Evolutionary conservation across 2,797 vertebrate species (phyloP), one percentile per base, ranked within the genome.

Genomic region (Diceros bicornis): DNA sequence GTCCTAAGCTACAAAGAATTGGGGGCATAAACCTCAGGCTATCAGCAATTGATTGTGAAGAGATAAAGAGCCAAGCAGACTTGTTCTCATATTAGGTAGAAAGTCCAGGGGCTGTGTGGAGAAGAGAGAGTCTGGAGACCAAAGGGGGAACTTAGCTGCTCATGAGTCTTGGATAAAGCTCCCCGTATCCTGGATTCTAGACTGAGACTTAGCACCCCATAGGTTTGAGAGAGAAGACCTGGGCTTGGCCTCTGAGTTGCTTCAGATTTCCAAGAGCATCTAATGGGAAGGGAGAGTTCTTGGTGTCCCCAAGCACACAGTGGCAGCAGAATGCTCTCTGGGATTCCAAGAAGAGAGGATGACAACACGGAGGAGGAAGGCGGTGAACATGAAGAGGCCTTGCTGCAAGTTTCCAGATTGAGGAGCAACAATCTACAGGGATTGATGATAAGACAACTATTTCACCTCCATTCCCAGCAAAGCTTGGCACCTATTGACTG

Each of bases 401-500:
- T 34, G 18, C 11, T n/a, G 41, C 1, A 1, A 9, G 10, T 27
- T 77, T 90, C 37, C 27, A 75, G 61, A 89, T 55, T 34, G 27
- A 77, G 27, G 2, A 71, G 10, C 4, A 89, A 4, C 12, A 13
- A 6, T 75, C 62, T 27, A 6, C 34, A 16, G 18, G 47, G 17
- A 75, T 0, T 4, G 14, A 2, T 75, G n/a, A 20, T 7, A 18
- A 6, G 18, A 44, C 1, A 6, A 5, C 0, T 1, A 1, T 62
- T 55, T 62, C 21, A 34, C n/a, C 10, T 21, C 20, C 16, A 50
- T 69, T 18, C 34, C 37, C 47, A 52, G 89, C 34, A 50, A 41
- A 82, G 0, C 55, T 5, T 69, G 37, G 12, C 20, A 13, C 86
- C 47, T 50, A 3, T 2, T 29, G 37, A 4, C 84, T 41, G 55